Evolutionary conservation across 1,140 invertebrate genomes (phyloP), one percentile per base, ranked within the genome.

Genomic region (Anastrepha ludens): DNA sequence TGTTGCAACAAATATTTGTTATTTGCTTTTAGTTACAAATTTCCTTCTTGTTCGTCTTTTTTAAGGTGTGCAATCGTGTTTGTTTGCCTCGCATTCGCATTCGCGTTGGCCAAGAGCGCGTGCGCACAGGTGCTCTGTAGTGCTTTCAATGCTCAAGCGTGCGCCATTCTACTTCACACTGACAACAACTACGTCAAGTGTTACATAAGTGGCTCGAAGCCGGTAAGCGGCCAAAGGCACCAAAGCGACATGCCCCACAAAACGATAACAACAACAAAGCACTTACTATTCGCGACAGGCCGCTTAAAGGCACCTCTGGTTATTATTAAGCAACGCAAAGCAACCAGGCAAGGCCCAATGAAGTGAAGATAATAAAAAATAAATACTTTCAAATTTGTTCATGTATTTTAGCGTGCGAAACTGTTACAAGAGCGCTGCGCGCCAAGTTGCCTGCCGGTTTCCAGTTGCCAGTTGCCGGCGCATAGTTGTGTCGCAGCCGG

Each of bases 311-410:
- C 44, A n/a, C 70, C 15, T 11, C 70, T 29, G 29, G 29, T 29
- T 29, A 29, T 29, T 29, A 29, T 29, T 29, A 29, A 29, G 29
- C 29, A 29, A 29, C 29, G 29, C 29, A 29, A 29, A 29, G 29
- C 29, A 29, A 29, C 29, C 29, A 0, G 29, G 29, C 29, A 74
- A 50, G 39, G 2, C 65, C 65, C 65, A 70, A 70, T 70, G 20
- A 70, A 70, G 65, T 47, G 70, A 74, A 74, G 70, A 74, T 39
- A 29, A 74, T 47, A 74, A 74, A 74, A 41, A 70, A 70, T 47
- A 47, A 39, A 29, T 15, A 47, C 70, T 74, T 74, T 74, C 70
- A 74, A 74, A 74, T 74, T 47, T 50, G 50, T 74, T 74, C 44
- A 74, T 74, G 39, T 41, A 74, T 29, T 74, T 74, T 7, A 29